Evolutionary conservation across 2,113 vertebrate species (phyloP).

Genomic region (Carassius auratus): DNA sequence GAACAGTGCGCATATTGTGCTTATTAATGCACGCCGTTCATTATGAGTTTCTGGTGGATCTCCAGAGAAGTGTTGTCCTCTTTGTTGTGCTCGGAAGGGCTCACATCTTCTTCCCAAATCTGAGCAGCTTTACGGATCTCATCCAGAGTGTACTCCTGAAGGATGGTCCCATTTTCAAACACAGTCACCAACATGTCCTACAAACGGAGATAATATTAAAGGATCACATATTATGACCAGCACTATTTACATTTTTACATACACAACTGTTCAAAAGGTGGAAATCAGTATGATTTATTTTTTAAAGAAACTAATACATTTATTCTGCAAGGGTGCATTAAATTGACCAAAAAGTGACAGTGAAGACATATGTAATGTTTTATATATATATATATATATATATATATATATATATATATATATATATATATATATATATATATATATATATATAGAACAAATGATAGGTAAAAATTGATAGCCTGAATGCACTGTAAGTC

Average conservation of each 20-base stretch:
- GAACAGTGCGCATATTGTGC: background rate
- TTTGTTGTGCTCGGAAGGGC: slow-evolving; percentile 62
- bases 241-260: too few relatives aligned
- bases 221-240: background rate
- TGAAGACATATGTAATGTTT: background rate
- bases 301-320: background rate
- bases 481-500: too few relatives aligned
- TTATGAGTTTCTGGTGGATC: slow-evolving; percentile 69
- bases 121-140: slow-evolving; percentile 77
- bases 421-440: background rate
- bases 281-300: too few relatives aligned
- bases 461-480: too few relatives aligned
- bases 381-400: too few relatives aligned
- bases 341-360: background rate
- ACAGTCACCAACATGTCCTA: slow-evolving; percentile 77
- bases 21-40: slow-evolving; percentile 71
- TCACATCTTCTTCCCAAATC: slow-evolving; percentile 67
- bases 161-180: slow-evolving; percentile 74
- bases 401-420: background rate
- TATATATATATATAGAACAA: too few relatives aligned
- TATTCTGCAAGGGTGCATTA: background rate
- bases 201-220: background rate
- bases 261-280: too few relatives aligned
- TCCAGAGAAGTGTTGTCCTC: slow-evolving; percentile 55
- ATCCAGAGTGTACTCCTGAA: slow-evolving; percentile 76